Evolutionary conservation across 1,140 invertebrate genomes (phyloP).

Genomic region (Pseudomyrmex sp.): DNA sequence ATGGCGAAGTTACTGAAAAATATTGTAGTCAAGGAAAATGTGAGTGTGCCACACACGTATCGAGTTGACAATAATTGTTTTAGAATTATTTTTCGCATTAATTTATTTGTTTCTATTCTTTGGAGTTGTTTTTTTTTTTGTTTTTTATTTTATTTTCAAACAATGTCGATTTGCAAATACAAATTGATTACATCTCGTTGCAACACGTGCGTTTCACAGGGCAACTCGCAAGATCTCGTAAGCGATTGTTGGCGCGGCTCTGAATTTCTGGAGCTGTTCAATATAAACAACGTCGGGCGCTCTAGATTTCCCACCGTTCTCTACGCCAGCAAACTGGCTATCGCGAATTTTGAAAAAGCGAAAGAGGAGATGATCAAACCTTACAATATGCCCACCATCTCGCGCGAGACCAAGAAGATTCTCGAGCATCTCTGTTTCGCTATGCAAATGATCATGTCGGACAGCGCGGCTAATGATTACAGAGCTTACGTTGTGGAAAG

Average conservation of each 20-base stretch:
- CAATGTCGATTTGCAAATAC: background rate
- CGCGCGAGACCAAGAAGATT: constrained; percentile 55
- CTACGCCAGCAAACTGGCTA: background rate
- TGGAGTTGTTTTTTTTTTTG: too few species aligned
- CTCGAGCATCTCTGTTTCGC: constrained; percentile 70
- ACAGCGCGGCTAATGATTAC: constrained; percentile 65
- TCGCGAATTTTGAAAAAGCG: constrained; percentile 41
- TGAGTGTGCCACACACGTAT: constrained; percentile 17
- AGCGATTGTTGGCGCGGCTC: constrained; percentile 69
- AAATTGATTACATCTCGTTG: background rate
- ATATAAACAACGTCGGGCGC: constrained; percentile 52
- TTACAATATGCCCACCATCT: constrained; percentile 43
- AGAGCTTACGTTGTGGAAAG: constrained; percentile 70
- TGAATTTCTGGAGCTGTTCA: constrained; percentile 66
- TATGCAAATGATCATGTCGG: constrained; percentile 61
- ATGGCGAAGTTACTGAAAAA: constrained; percentile 55
- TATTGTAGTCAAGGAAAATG: constrained; percentile 17
- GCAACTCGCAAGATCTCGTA: background rate
- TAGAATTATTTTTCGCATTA: background rate
- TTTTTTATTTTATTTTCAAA: too few species aligned
- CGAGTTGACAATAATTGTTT: background rate
- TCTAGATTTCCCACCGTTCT: background rate
- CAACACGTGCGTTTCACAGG: constrained; percentile 10
- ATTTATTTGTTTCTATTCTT: background rate
- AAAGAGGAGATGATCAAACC: constrained; percentile 54